Percentiles rank a stretch among this genome's conserved stretches.
Evolutionary conservation across 1,140 invertebrate genomes (phyloP).

Genomic region (Dryas iulia): DNA sequence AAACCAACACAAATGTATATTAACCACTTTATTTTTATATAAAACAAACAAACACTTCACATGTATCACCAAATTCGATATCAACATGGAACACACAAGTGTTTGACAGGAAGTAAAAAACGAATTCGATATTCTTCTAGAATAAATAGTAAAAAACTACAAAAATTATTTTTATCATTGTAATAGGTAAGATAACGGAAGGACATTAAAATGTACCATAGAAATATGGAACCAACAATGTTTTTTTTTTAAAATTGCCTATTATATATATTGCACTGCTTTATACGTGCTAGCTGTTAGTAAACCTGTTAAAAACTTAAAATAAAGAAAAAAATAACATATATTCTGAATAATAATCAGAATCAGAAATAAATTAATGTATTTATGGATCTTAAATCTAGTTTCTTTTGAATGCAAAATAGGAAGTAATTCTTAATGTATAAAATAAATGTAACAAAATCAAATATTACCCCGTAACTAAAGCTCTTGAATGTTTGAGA

Average conservation of each 20-base stretch:
- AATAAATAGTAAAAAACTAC: not conserved
- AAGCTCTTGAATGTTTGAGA: not conserved
- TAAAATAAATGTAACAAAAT: no score
- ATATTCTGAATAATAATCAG: no score
- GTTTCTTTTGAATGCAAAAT: no score
- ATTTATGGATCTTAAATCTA: no score
- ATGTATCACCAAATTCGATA: not conserved
- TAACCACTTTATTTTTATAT: not conserved
- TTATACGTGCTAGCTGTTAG: not conserved
- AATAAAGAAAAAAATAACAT: not conserved
- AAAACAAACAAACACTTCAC: not conserved
- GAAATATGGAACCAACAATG: not conserved
- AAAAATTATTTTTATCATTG: not conserved
- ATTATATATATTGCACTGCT: not conserved
- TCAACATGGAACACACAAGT: not conserved
- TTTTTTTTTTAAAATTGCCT: not conserved
- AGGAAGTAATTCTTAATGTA: no score
- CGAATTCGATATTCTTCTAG: not conserved
- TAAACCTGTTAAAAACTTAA: not conserved
- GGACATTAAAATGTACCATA: not conserved
- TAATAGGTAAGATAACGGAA: not conserved
- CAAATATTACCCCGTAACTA: not conserved
- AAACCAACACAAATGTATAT: not conserved
- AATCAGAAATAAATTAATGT: no score
- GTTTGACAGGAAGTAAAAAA: not conserved